Percentiles rank a stretch among this genome's conserved stretches.
Conservation (phyloP, 2,113 vertebrate genomes). For the Xiphophorus maculatus region DNA sequence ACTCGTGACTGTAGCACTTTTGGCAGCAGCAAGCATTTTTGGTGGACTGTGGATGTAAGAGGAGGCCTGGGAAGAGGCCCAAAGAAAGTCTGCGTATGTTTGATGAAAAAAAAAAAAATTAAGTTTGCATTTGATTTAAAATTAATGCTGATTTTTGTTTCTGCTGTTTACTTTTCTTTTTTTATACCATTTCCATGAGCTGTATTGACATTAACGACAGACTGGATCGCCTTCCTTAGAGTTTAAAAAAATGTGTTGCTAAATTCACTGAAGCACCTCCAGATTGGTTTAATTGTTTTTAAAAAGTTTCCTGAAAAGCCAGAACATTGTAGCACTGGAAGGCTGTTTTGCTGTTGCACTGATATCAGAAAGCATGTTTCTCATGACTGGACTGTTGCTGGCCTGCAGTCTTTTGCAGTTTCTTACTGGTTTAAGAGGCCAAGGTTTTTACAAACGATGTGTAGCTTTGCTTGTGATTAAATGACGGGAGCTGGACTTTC, state of each 20-base stretch:
- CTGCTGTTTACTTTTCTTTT: constrained; percentile 60
- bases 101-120: constrained; percentile 42
- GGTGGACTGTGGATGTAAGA: constrained; percentile 49
- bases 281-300: constrained; percentile 20
- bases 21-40: constrained; percentile 62
- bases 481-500: constrained; percentile 81
- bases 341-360: constrained; percentile 46
- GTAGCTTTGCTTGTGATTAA: constrained; percentile 47
- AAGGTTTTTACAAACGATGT: constrained; percentile 41
- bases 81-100: constrained; percentile 43
- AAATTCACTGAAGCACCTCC: neutral
- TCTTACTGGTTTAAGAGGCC: constrained; percentile 73
- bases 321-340: constrained; percentile 49
- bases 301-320: constrained; percentile 20
- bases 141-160: constrained; percentile 49
- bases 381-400: constrained; percentile 65
- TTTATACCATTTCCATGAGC: constrained; percentile 59
- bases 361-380: constrained; percentile 30
- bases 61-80: constrained; percentile 39
- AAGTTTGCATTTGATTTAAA: constrained; percentile 34
- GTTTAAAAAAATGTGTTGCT: neutral
- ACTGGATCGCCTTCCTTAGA: constrained; percentile 9
- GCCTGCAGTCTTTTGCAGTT: constrained; percentile 75
- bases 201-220: constrained; percentile 42
- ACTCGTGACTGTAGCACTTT: constrained; percentile 63